Evolutionary conservation across 2,113 vertebrate genomes (phyloP).

Genomic region (Brienomyrus brachyistius): DNA sequence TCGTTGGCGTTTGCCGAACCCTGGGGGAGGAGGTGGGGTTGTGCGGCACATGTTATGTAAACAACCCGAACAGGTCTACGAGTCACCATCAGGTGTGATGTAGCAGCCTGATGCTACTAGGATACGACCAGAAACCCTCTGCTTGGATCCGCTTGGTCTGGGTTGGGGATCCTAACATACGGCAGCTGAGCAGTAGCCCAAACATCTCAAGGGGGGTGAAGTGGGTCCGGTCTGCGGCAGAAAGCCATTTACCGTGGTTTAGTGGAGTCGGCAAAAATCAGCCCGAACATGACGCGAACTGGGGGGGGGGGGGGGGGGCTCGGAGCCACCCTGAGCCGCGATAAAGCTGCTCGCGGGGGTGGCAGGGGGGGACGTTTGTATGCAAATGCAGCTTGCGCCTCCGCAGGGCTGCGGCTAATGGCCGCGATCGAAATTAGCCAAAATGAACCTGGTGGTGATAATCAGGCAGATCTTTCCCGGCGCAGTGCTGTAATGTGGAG

Average conservation of each 20-base stretch:
- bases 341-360: neutral
- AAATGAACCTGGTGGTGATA: constrained; percentile 14
- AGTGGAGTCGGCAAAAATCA: neutral
- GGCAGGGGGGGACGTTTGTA: neutral
- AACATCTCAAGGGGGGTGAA: neutral
- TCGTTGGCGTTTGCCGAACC: neutral
- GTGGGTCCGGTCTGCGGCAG: neutral
- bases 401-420: neutral
- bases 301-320: neutral
- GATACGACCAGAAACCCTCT: neutral
- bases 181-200: neutral
- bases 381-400: constrained; percentile 10
- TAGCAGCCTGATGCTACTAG: neutral
- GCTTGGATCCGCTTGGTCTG: neutral
- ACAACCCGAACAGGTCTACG: neutral
- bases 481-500: neutral
- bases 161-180: neutral
- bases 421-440: neutral
- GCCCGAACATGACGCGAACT: neutral
- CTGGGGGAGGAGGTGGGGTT: neutral
- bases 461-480: neutral
- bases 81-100: neutral
- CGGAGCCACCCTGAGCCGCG: neutral
- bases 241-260: neutral
- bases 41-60: neutral